A percentile compares a stretch with the other conserved stretches of the same genome.
phyloP scores from a whole-genome alignment of 1,140 invertebrate genomes.

The Nasonia longicornis region DNA sequence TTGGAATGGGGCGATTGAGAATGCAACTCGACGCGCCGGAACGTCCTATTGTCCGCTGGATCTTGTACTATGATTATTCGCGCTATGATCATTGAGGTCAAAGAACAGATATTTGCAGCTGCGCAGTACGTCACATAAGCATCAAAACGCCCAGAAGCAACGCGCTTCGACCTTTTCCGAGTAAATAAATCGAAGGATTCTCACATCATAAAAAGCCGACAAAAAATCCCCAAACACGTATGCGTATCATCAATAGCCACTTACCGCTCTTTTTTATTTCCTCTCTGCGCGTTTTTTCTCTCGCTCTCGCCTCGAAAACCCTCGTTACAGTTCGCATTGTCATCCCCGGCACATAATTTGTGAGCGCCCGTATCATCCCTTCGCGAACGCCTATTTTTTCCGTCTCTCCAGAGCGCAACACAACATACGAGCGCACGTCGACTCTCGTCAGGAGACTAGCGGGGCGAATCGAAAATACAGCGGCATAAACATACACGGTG shows the following conservation, averaged over 20 bases:
- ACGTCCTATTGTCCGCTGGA: too few species aligned
- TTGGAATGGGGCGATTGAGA: too few species aligned
- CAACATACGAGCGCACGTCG: conserved; percentile 4
- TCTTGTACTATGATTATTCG: too few species aligned
- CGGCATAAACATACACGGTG: conserved; percentile 39
- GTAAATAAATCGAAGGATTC: conserved; percentile 34
- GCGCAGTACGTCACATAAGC: too few species aligned
- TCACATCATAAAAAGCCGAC: conserved; percentile 8
- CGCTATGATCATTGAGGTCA: too few species aligned
- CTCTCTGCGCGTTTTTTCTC: not conserved
- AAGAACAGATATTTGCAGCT: too few species aligned
- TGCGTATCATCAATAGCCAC: conserved; percentile 35
- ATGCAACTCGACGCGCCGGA: too few species aligned
- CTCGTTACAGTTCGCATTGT: conserved; percentile 40
- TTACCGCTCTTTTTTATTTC: conserved; percentile 20
- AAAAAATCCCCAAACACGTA: conserved; percentile 7
- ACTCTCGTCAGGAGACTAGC: conserved; percentile 33
- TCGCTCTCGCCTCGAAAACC: conserved; percentile 29
- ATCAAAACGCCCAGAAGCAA: too few species aligned
- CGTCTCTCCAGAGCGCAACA: conserved; percentile 37
- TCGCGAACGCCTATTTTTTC: conserved; percentile 40
- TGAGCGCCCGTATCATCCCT: conserved; percentile 46
- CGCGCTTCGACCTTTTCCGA: not conserved
- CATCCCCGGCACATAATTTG: conserved; percentile 42
- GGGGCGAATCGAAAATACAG: conserved; percentile 45